Evolutionary conservation across 2,888 invertebrate genomes (phyloP), one percentile per base, ranked within the genome.

Genomic region (Rosalia funebris): DNA sequence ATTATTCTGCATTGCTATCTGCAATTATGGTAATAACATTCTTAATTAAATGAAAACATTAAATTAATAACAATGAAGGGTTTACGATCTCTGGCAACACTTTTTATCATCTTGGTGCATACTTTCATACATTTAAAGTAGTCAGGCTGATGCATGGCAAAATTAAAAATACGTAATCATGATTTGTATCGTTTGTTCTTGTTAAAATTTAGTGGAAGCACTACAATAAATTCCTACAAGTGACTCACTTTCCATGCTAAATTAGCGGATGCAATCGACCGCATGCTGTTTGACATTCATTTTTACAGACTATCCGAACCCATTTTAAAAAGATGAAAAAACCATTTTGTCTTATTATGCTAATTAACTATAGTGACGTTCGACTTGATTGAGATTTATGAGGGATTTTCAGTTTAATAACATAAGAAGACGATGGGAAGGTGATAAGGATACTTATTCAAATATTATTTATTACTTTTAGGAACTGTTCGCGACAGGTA

Each of bases 21-120:
- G 20, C 59, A 57, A 63, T 63, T 63, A 63, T 48, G 57, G 57
- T 63, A 63, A 63, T 52, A 48, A 50, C 48, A 45, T 32, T 47
- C 59, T 61, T 45, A 50, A 50, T 39, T 50, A 50, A 41, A 39
- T 50, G 50, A 50, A 50, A 50, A 41, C 50, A 15, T 50, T 39
- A 20, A 25, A 39, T 39, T 50, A 39, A 50, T 31, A 50, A 50
- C 50, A 39, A 50, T 50, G 48, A 19, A 36, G 48, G 37, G 37
- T 25, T 48, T 16, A 19, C n/a, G 48, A 48, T 36, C 11, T 11
- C 48, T 19, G 36, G 17, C 3, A 48, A 36, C 17, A 48, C 19
- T 19, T 32, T 36, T 47, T 47, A 32, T 47, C 15, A 47, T 34
- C 32, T 47, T 10, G 48, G 17, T n/a, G 48, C 4, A 19, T 34